Conservation (phyloP, 2,888 invertebrate genomes). For the Apodemia mormo region DNA sequence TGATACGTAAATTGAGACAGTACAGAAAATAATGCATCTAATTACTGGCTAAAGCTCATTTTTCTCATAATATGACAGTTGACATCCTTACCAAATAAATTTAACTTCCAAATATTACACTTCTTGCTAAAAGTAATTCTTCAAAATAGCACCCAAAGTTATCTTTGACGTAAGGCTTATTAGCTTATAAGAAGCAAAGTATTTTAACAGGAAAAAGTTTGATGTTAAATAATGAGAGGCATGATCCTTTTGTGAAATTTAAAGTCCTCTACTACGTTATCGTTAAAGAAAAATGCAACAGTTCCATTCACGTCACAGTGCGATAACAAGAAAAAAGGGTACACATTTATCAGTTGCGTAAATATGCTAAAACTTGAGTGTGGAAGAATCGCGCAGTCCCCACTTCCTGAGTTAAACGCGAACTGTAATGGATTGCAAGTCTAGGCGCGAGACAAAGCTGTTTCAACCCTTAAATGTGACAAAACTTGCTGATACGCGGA, state of each 20-base stretch:
- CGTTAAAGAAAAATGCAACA: constrained; percentile 69
- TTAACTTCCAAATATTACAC: too few relatives aligned
- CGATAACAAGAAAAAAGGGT: constrained; percentile 69
- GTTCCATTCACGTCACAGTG: constrained; percentile 57
- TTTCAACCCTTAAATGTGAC: constrained; percentile 56
- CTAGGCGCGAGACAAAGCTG: constrained; percentile 75
- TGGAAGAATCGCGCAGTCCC: constrained; percentile 42
- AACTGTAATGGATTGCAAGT: constrained; percentile 73
- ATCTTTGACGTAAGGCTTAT: too few relatives aligned
- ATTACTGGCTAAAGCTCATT: too few relatives aligned
- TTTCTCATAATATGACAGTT: too few relatives aligned
- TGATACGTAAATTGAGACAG: too few relatives aligned
- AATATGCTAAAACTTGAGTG: constrained; percentile 71
- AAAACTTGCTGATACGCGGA: constrained; percentile 32
- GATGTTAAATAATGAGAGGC: constrained; percentile 30
- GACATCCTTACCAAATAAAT: too few relatives aligned
- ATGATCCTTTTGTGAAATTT: constrained; percentile 34
- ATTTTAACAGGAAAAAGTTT: constrained; percentile 17
- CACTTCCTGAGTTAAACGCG: constrained; percentile 33
- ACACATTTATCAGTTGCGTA: constrained; percentile 70
- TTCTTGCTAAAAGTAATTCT: too few relatives aligned
- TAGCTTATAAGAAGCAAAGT: not conserved
- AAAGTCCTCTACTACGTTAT: constrained; percentile 44
- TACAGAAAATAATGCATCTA: too few relatives aligned
- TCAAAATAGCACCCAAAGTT: too few relatives aligned